phyloP scores from a whole-genome alignment of 2,888 invertebrate genomes.

The Rhagonycha lutea region DNA sequence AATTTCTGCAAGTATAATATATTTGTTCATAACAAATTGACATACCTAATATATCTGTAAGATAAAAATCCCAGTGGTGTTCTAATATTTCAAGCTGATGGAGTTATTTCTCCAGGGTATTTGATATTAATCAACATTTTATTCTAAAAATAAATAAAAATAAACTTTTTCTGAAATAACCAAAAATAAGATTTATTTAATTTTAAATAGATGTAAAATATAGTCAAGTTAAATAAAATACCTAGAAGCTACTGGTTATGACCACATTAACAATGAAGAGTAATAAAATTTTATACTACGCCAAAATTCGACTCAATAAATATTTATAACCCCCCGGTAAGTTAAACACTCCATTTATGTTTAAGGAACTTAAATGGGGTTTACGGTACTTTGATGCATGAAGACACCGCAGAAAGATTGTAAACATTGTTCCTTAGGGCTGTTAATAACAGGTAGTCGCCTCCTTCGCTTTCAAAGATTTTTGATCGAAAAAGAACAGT shows the following conservation, averaged over 20 bases:
- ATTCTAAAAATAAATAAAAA: background rate
- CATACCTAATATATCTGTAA: background rate
- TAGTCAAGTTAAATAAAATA: background rate
- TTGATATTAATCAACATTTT: background rate
- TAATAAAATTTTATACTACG: background rate
- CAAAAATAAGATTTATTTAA: background rate
- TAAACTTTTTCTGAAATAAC: background rate
- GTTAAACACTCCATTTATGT: constrained; percentile 12
- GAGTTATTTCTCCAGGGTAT: background rate
- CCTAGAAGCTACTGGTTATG: background rate
- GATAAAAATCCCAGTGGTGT: background rate
- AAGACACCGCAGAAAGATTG: constrained; percentile 9
- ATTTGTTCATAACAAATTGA: background rate
- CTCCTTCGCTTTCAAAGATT: constrained; percentile 6
- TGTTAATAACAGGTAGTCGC: constrained; percentile 14
- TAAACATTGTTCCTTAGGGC: constrained; percentile 13
- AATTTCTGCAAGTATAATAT: background rate
- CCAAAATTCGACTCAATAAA: constrained; percentile 13
- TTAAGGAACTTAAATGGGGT: constrained; percentile 12
- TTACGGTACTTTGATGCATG: constrained; percentile 16
- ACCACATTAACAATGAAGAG: background rate
- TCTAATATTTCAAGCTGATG: background rate
- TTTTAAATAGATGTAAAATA: background rate
- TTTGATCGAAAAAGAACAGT: constrained; percentile 20
- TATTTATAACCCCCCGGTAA: constrained; percentile 4